Conservation (phyloP, 2,888 invertebrate species). For the Cerceris rybyensis region DNA sequence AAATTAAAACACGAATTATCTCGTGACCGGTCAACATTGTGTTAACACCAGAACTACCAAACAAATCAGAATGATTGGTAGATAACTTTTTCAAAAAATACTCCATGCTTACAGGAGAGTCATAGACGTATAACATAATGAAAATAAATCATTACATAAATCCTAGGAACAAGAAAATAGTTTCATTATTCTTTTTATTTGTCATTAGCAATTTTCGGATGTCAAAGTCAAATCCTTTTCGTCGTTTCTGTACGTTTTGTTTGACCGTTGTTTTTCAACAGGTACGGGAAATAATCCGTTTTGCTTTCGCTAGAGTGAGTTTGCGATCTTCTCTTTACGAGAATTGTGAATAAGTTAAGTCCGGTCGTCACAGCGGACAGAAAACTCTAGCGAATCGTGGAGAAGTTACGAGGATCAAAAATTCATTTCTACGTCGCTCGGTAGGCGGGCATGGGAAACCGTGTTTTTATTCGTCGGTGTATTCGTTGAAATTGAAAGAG, state of each 20-base stretch:
- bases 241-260: constrained; percentile 7
- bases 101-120: no score
- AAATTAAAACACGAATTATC: no score
- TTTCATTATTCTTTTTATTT: no score
- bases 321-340: constrained; percentile 67
- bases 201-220: no score
- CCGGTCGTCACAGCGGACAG: constrained; percentile 47
- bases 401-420: constrained; percentile 57
- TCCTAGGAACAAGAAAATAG: no score
- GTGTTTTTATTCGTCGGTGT: constrained; percentile 37
- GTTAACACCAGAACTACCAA: no score
- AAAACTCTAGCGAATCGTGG: constrained; percentile 32
- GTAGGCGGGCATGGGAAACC: constrained; percentile 12
- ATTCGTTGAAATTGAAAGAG: constrained; percentile 1
- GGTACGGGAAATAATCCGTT: not conserved
- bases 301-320: constrained; percentile 31
- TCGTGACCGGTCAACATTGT: no score
- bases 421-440: constrained; percentile 54
- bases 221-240: not conserved
- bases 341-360: constrained; percentile 67
- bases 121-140: no score
- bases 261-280: no score
- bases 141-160: no score
- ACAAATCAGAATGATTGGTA: no score
- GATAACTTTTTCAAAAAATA: no score